Percentiles rank a stretch among this genome's conserved stretches.
Evolutionary conservation across 1,140 invertebrate species (phyloP).

Genomic region (fruit fly (Drosophila melanogaster)): Release_6_plus_ISO1_MT NT_037436.4:7926001-7926500

Average conservation of each 20-base stretch:
- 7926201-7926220: conserved; percentile 30
- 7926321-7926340: conserved; percentile 57
- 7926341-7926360: conserved; percentile 53
- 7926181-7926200: conserved; percentile 4
- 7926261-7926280: conserved; percentile 32
- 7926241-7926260: conserved; percentile 53
- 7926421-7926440: conserved; percentile 62
- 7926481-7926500: conserved; percentile 39
- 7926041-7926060: conserved; percentile 59
- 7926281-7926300: conserved; percentile 38
- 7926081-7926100: conserved; percentile 37
- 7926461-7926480: conserved; percentile 30
- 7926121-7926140: conserved; percentile 69
- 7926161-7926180: conserved; percentile 30
- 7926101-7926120: conserved; percentile 78
- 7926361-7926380: conserved; percentile 74
- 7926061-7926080: conserved; percentile 71
- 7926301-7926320: conserved; percentile 50
- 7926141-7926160: conserved; percentile 32
- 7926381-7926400: conserved; percentile 1
- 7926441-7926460: conserved; percentile 66
- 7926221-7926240: conserved; percentile 76
- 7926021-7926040: conserved; percentile 56
- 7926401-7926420: conserved; percentile 34
- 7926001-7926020: conserved; percentile 5